Evolutionary conservation across 2,888 invertebrate genomes (phyloP).

Genomic region (Molorchus minor): DNA sequence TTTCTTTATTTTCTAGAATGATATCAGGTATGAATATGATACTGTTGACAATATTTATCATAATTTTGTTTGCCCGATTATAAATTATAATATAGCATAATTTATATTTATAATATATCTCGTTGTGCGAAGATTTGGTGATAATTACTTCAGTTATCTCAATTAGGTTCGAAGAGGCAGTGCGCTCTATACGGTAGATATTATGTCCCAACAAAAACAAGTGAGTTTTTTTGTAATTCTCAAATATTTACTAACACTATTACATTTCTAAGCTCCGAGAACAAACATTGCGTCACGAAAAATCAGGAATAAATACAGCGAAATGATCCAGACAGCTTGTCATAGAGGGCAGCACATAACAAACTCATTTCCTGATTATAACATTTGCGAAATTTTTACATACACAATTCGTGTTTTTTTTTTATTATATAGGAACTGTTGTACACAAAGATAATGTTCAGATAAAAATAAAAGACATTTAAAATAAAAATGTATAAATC

Average conservation of each 20-base stretch:
- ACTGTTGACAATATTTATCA: slow-evolving; percentile 44
- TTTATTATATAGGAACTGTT: too few species aligned
- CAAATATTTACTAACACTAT: slow-evolving; percentile 21
- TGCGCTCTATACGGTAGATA: slow-evolving; percentile 27
- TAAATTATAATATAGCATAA: slow-evolving; percentile 42
- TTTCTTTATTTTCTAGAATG: slow-evolving; percentile 42
- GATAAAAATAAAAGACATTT: too few species aligned
- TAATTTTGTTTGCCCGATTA: slow-evolving; percentile 41
- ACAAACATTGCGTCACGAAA: slow-evolving; percentile 9
- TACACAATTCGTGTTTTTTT: too few species aligned
- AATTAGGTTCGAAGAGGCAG: slow-evolving; percentile 47
- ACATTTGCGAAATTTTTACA: too few species aligned
- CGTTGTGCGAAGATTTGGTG: slow-evolving; percentile 33
- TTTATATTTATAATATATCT: slow-evolving; percentile 41
- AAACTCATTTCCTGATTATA: too few species aligned
- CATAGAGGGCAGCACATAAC: too few species aligned
- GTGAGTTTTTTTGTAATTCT: slow-evolving; percentile 28
- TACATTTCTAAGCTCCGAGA: background rate
- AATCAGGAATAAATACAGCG: background rate
- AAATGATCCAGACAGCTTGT: too few species aligned
- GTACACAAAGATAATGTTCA: too few species aligned
- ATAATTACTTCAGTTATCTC: slow-evolving; percentile 49
- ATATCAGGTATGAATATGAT: slow-evolving; percentile 43
- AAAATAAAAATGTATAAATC: too few species aligned
- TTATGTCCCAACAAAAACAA: slow-evolving; percentile 35